Percentiles rank a stretch among this genome's conserved stretches.
These are phyloP conservation scores for Dermolepida albohirtum DNA, from an alignment of 2,888 invertebrate genomes.

Conservation along the genomic window DNA sequence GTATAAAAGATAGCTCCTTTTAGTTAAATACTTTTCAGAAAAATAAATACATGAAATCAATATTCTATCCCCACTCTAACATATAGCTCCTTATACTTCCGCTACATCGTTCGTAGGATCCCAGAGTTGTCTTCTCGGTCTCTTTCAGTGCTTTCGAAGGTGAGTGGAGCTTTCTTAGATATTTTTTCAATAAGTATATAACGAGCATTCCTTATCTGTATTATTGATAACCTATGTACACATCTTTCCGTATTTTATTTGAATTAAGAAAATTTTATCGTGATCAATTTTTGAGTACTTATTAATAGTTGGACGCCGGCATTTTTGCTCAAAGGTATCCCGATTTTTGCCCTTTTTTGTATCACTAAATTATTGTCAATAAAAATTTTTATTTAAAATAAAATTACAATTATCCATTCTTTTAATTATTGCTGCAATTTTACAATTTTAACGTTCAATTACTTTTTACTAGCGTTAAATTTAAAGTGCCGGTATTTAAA, in stretches of 20 bases:
- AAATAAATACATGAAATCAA: constrained; percentile 51
- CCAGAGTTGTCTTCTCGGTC: constrained; percentile 55
- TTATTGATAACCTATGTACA: constrained; percentile 9
- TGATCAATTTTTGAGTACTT: constrained; percentile 28
- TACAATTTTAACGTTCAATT: not conserved
- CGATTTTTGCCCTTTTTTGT: constrained; percentile 23
- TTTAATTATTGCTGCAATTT: not conserved
- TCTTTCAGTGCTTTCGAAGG: constrained; percentile 56
- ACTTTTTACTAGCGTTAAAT: constrained; percentile 15
- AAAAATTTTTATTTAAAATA: constrained; percentile 2
- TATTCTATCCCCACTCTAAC: constrained; percentile 55
- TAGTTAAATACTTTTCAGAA: constrained; percentile 22
- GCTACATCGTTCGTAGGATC: constrained; percentile 57
- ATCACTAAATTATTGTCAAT: constrained; percentile 17
- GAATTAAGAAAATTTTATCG: constrained; percentile 17
- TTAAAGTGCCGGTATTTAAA: constrained; percentile 36
- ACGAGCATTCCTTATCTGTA: constrained; percentile 25
- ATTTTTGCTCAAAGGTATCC: constrained; percentile 36
- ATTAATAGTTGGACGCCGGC: constrained; percentile 35
- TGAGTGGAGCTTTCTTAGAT: constrained; percentile 51
- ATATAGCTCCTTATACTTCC: constrained; percentile 59
- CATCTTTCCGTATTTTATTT: constrained; percentile 1
- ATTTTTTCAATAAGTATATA: constrained; percentile 17
- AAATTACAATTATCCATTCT: not conserved
- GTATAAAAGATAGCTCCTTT: not conserved